Evolutionary conservation across 92 coral and sea anemone species (phyloP).

Genomic region (Metridium senile): DNA sequence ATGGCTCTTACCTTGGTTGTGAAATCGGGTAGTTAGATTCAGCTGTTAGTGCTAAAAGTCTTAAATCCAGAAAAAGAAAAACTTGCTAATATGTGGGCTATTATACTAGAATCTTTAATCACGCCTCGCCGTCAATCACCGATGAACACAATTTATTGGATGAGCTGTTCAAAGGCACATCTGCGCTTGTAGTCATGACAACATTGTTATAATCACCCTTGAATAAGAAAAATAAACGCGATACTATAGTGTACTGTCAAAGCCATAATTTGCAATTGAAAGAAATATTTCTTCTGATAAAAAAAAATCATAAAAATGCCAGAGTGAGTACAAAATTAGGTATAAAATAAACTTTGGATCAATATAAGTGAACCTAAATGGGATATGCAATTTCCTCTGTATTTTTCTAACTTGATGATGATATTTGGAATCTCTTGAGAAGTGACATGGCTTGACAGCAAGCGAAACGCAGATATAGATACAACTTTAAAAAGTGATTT

Average conservation of each 20-base stretch:
- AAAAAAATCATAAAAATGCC: too few species aligned
- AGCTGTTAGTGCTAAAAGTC: not conserved
- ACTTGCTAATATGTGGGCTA: not conserved
- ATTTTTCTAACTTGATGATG: not conserved
- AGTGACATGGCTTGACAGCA: too few species aligned
- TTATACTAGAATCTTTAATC: not conserved
- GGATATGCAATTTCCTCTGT: not conserved
- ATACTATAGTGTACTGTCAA: not conserved
- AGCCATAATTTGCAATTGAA: not conserved
- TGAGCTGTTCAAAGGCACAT: not conserved
- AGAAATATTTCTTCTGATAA: not conserved
- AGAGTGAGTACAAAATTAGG: not conserved
- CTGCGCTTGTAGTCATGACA: not conserved
- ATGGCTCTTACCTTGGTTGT: not conserved
- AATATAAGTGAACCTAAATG: not conserved
- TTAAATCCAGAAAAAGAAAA: not conserved
- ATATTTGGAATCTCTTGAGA: not conserved
- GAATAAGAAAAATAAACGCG: not conserved
- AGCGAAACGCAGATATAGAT: too few species aligned
- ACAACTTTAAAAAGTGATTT: too few species aligned
- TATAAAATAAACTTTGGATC: not conserved
- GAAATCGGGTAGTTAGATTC: not conserved
- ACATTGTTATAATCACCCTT: not conserved
- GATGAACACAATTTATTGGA: not conserved
- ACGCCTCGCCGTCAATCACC: not conserved